Evolutionary conservation across 2,797 vertebrate genomes (phyloP).

Genomic region (Lates japonicus): DNA sequence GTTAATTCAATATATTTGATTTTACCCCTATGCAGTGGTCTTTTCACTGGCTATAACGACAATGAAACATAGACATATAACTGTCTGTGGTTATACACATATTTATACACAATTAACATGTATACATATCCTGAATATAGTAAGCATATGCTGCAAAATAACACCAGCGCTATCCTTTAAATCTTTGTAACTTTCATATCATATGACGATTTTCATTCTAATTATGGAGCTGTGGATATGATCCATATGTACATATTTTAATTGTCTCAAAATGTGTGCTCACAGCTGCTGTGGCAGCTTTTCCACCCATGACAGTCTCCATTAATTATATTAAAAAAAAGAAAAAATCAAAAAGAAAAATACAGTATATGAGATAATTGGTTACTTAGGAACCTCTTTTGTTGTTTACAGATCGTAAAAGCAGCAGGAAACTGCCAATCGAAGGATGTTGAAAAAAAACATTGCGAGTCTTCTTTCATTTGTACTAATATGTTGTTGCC

Average conservation of each 20-base stretch:
- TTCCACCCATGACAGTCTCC: background rate
- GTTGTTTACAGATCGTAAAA: background rate
- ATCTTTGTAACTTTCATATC: background rate
- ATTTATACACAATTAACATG: no score
- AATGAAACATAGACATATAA: background rate
- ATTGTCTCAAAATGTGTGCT: background rate
- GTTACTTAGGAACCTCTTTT: background rate
- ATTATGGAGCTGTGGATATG: background rate
- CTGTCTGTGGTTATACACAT: no score
- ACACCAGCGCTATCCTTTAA: background rate
- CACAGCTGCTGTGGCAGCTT: background rate
- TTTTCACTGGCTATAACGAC: background rate
- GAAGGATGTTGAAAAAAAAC: background rate
- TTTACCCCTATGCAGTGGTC: no score
- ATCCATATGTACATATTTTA: constrained; percentile 5
- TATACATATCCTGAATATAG: no score
- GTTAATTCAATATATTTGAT: background rate
- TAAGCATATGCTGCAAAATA: background rate
- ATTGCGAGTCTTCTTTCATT: constrained; percentile 18
- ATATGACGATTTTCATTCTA: background rate
- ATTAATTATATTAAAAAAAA: background rate
- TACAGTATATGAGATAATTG: background rate
- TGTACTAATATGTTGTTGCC: constrained; percentile 3
- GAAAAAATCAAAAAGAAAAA: no score
- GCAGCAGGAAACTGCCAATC: constrained; percentile 1